A percentile compares a stretch with the other conserved stretches of the same genome.
Conservation (phyloP, 2,888 invertebrate genomes). For the Rhorus exstirpatorius region DNA sequence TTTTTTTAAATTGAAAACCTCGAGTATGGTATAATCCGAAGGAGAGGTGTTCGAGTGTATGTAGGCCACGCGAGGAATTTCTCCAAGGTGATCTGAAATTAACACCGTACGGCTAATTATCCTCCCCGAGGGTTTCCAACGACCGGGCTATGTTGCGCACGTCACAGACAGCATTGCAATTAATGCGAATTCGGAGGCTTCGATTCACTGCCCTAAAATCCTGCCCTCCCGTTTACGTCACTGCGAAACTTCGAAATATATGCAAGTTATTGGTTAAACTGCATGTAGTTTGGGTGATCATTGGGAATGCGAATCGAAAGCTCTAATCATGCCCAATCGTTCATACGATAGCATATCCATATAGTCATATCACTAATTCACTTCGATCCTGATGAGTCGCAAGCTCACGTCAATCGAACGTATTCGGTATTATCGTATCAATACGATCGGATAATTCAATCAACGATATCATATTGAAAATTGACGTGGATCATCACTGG, state of each 20-base stretch:
- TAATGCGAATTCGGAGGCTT: conserved; percentile 45
- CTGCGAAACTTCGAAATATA: conserved; percentile 2
- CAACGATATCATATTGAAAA: no score
- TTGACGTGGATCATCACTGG: no score
- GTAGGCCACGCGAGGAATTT: no score
- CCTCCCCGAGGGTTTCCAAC: conserved; percentile 29
- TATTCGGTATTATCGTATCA: no score
- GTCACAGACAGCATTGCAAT: conserved; percentile 48
- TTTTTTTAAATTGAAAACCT: no score
- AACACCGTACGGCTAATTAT: conserved; percentile 57
- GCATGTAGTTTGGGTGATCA: conserved; percentile 15
- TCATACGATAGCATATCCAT: no score
- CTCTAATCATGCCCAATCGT: conserved; percentile 5
- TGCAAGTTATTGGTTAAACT: conserved; percentile 3
- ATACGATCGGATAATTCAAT: no score
- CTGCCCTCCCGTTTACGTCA: neutral
- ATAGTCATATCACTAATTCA: neutral
- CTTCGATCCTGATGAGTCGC: neutral
- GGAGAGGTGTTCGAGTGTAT: no score
- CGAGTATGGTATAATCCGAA: no score
- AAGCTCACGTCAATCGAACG: no score
- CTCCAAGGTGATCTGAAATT: neutral
- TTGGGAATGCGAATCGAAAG: conserved; percentile 25
- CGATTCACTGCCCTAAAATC: conserved; percentile 30
- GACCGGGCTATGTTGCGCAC: conserved; percentile 17